phyloP scores from a whole-genome alignment of 1,140 invertebrate genomes.

The Euura lappo region DNA sequence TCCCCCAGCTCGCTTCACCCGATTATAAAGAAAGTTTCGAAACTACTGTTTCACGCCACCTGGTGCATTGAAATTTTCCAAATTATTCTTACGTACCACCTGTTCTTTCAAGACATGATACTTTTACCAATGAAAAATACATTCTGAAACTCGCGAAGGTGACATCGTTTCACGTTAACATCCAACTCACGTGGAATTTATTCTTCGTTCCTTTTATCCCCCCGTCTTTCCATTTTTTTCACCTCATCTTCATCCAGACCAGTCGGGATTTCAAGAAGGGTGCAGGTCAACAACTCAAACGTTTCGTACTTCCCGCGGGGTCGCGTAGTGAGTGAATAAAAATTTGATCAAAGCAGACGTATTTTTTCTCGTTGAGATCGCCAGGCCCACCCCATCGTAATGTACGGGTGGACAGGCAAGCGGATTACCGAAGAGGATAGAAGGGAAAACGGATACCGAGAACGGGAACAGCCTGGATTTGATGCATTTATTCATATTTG shows the following conservation, averaged over 20 bases:
- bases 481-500: slow-evolving; percentile 1
- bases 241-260: neutral
- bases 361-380: no score
- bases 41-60: neutral
- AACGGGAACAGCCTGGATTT: neutral
- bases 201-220: neutral
- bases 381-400: neutral
- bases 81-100: neutral
- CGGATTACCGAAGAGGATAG: neutral
- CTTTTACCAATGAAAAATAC: no score
- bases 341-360: neutral
- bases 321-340: neutral
- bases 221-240: neutral
- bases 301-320: no score
- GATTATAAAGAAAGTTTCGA: neutral
- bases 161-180: neutral
- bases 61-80: neutral
- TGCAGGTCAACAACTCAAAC: no score
- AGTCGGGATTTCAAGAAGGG: no score
- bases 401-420: neutral
- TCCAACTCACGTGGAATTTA: neutral
- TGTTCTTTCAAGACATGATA: neutral
- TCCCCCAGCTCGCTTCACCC: neutral
- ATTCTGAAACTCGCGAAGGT: no score
- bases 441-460: neutral